phyloP scores from a whole-genome alignment of 2,113 vertebrate species.

The Saccopteryx leptura region DNA sequence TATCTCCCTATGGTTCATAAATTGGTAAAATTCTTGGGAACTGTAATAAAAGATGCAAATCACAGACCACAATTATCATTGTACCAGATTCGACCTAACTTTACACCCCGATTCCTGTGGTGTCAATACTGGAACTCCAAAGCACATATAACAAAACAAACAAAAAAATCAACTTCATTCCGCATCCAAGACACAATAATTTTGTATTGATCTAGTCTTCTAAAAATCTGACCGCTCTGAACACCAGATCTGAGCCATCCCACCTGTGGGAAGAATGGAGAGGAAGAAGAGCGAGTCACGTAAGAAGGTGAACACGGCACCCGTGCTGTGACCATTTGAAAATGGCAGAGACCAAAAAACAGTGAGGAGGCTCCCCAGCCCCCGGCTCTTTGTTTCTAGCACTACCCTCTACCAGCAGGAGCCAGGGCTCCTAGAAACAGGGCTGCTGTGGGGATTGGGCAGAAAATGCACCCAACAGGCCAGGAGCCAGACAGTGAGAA shows the following conservation, averaged over 20 bases:
- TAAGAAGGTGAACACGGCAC: background rate
- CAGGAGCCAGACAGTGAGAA: background rate
- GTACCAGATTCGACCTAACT: background rate
- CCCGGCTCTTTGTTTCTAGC: background rate
- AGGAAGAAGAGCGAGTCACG: background rate
- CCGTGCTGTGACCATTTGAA: background rate
- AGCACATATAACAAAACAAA: background rate
- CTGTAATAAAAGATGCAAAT: constrained; percentile 29
- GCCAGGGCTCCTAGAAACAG: background rate
- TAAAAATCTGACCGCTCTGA: background rate
- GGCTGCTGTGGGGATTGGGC: background rate
- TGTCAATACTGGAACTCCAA: background rate
- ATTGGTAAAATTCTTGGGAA: constrained; percentile 11
- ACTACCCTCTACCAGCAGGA: background rate
- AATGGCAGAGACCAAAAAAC: background rate
- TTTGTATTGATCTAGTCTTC: background rate
- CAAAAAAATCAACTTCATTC: background rate
- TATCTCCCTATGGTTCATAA: background rate
- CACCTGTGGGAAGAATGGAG: background rate
- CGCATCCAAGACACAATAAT: background rate
- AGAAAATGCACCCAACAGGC: background rate
- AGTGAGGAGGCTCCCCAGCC: background rate
- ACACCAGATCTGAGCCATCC: background rate
- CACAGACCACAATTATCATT: background rate
- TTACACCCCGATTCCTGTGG: background rate